Percentiles rank a stretch among this genome's conserved stretches.
These are phyloP conservation scores for Nothoprocta perdicaria DNA, from an alignment of 2,113 vertebrate genomes.

Conservation along the genomic window DNA sequence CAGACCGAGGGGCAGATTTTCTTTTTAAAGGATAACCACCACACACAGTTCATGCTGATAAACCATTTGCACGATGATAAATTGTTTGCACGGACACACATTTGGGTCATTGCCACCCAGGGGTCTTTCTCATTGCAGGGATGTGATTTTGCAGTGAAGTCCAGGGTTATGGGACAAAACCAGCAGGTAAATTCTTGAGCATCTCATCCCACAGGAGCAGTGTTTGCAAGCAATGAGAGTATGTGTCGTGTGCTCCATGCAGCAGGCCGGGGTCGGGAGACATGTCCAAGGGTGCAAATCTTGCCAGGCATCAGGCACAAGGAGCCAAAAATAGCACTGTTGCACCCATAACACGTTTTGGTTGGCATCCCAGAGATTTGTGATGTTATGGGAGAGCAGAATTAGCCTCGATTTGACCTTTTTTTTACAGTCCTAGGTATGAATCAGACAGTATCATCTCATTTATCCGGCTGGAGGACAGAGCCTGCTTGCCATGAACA, in stretches of 20 bases:
- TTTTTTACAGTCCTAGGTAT: too few relatives aligned
- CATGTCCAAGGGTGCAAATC: background rate
- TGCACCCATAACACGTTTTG: too few relatives aligned
- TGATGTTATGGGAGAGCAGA: background rate
- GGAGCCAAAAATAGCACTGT: too few relatives aligned
- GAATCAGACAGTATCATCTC: background rate
- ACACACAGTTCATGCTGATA: background rate
- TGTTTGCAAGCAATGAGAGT: too few relatives aligned
- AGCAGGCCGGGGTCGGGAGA: background rate
- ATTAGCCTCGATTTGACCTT: background rate
- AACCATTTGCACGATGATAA: too few relatives aligned
- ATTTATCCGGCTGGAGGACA: background rate
- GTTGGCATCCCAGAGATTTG: background rate
- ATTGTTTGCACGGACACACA: background rate
- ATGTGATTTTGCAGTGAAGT: background rate
- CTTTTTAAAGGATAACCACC: background rate
- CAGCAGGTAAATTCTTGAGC: background rate
- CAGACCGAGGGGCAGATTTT: background rate
- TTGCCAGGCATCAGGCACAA: too few relatives aligned
- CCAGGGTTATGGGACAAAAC: background rate
- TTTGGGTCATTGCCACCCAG: background rate
- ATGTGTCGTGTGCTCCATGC: background rate
- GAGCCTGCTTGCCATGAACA: background rate
- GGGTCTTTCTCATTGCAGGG: background rate
- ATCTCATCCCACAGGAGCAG: background rate